Percentiles rank a stretch among this genome's conserved stretches.
Evolutionary conservation across 1,140 invertebrate genomes (phyloP).

Genomic region (Bombus fervidus): DNA sequence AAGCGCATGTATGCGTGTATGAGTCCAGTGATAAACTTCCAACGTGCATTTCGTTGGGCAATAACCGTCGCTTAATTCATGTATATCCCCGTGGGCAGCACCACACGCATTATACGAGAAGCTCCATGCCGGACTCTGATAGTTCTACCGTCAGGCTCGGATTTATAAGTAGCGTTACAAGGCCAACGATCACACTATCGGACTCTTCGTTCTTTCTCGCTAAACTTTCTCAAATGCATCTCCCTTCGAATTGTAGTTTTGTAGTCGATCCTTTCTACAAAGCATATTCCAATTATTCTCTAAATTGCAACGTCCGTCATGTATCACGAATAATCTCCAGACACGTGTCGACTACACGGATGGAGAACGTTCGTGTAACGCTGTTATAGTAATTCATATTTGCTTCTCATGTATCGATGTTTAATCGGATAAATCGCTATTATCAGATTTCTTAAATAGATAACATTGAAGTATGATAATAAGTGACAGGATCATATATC

Average conservation of each 20-base stretch:
- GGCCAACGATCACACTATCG: not conserved
- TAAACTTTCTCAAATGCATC: not conserved
- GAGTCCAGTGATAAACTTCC: slow-evolving; percentile 59
- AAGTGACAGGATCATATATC: not conserved
- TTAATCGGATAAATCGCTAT: not conserved
- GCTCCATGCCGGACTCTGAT: slow-evolving; percentile 11
- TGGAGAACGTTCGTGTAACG: not conserved
- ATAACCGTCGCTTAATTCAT: slow-evolving; percentile 68
- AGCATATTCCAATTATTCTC: not conserved
- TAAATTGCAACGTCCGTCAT: not conserved
- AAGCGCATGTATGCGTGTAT: slow-evolving; percentile 38
- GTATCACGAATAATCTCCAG: not conserved
- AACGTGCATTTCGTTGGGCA: slow-evolving; percentile 53
- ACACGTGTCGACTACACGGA: not conserved
- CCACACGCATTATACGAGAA: slow-evolving; percentile 17
- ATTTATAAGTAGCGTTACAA: slow-evolving; percentile 4
- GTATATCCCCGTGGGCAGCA: slow-evolving; percentile 36
- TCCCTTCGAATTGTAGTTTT: not conserved
- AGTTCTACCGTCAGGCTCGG: slow-evolving; percentile 22
- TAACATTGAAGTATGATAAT: not conserved
- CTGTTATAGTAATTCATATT: not conserved
- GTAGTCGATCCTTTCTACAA: too few relatives aligned
- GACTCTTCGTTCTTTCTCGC: not conserved
- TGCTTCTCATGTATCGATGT: not conserved
- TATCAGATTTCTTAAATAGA: not conserved